Conservation (phyloP, 2,113 vertebrate genomes). For the Pluvialis apricaria region DNA sequence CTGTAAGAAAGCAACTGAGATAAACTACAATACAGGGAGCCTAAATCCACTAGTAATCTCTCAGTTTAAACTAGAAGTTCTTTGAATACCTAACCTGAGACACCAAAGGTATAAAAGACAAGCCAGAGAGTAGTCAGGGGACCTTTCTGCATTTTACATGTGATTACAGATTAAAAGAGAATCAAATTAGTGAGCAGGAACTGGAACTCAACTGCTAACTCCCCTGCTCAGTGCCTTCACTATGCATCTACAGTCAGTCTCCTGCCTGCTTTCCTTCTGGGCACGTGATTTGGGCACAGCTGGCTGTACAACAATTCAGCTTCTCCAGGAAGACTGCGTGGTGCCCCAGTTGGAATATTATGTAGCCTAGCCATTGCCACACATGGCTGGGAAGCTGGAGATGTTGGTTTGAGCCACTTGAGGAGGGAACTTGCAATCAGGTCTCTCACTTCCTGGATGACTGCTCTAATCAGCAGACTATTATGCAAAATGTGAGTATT, state of each 20-base stretch:
- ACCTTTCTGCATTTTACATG: not conserved
- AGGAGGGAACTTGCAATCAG: not conserved
- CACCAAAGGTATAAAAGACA: not conserved
- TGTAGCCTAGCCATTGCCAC: not conserved
- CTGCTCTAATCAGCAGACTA: conserved; percentile 8
- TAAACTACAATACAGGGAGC: not conserved
- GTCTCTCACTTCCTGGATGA: not conserved
- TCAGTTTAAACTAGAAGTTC: not conserved
- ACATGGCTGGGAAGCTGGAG: not conserved
- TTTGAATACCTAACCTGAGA: not conserved
- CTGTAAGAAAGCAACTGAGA: not conserved
- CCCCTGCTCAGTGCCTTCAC: not conserved
- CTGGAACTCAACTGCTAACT: not conserved
- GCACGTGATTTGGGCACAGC: not conserved
- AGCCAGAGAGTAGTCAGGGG: not conserved
- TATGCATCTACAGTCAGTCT: not conserved
- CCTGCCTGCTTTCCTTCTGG: not conserved
- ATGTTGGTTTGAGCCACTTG: not conserved
- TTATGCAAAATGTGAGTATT: conserved; percentile 23
- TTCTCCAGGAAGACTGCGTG: not conserved
- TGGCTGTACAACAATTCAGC: not conserved
- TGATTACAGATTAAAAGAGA: not conserved
- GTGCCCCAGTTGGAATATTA: not conserved
- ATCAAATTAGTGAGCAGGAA: not conserved
- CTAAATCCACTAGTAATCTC: not conserved